These are phyloP conservation scores for Lasioglossum baleicum DNA, from an alignment of 1,140 invertebrate genomes.

Conservation along the genomic window DNA sequence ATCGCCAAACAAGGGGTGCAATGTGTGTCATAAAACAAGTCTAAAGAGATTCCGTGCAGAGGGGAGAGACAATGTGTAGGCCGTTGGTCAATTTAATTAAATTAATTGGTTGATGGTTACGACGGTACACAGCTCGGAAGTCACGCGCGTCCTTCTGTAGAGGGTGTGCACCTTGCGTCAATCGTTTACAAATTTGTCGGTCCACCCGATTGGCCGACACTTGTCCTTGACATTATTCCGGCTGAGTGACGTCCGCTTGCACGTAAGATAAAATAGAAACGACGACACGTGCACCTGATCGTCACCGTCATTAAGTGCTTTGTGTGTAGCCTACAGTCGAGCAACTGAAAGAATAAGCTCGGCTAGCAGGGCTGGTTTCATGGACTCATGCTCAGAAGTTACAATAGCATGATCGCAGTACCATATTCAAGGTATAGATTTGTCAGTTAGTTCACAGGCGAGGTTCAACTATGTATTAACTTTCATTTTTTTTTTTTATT, in stretches of 20 bases:
- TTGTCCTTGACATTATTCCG: slow-evolving; percentile 34
- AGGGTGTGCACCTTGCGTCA: slow-evolving; percentile 15
- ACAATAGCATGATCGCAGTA: too few relatives aligned
- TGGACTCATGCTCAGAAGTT: too few relatives aligned
- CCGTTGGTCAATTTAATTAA: slow-evolving; percentile 14
- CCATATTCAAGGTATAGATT: too few relatives aligned
- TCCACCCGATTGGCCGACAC: slow-evolving; percentile 7
- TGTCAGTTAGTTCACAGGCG: too few relatives aligned
- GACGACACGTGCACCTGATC: not conserved
- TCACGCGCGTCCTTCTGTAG: not conserved
- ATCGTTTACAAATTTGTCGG: slow-evolving; percentile 40
- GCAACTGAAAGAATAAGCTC: not conserved
- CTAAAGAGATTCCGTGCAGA: too few relatives aligned
- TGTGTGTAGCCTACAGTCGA: not conserved
- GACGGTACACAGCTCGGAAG: not conserved
- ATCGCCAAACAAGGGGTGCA: too few relatives aligned
- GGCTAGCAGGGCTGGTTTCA: too few relatives aligned
- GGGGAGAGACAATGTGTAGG: not conserved
- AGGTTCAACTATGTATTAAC: too few relatives aligned
- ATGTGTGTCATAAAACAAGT: too few relatives aligned
- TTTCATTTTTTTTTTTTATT: too few relatives aligned
- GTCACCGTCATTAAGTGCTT: not conserved
- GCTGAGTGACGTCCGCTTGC: slow-evolving; percentile 8
- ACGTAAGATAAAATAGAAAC: slow-evolving; percentile 21
- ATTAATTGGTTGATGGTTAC: slow-evolving; percentile 2